Evolutionary conservation across 2,888 invertebrate species (phyloP).

Genomic region (Amiota communis): DNA sequence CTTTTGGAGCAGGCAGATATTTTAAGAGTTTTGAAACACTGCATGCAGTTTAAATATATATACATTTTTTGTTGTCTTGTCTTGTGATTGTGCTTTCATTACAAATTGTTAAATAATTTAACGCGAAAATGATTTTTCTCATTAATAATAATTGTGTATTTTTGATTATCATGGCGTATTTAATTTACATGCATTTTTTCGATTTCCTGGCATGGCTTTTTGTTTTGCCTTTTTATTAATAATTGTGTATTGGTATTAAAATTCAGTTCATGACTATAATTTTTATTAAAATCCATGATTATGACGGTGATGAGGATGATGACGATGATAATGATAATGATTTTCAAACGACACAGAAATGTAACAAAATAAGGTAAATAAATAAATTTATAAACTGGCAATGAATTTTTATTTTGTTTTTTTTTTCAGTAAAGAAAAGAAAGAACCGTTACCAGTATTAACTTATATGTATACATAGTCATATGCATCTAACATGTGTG

Average conservation of each 20-base stretch:
- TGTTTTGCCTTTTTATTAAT: no score
- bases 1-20: background rate
- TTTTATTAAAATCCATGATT: background rate
- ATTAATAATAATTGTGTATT: background rate
- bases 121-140: background rate
- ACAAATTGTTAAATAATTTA: background rate
- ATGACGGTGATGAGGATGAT: no score
- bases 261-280: background rate
- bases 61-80: background rate
- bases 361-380: no score
- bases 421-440: background rate
- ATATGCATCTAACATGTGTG: background rate
- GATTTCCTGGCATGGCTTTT: background rate
- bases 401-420: background rate
- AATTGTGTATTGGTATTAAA: background rate
- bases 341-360: no score
- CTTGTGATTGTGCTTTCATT: background rate
- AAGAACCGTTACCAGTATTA: no score
- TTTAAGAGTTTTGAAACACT: slow-evolving; percentile 6
- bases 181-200: background rate
- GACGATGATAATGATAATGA: no score
- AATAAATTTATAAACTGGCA: no score
- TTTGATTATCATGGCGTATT: background rate
- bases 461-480: background rate
- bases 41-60: background rate